Evolutionary conservation across 2,113 vertebrate genomes (phyloP), one percentile per base, ranked within the genome.

Genomic region (Gymnarchus niloticus): DNA sequence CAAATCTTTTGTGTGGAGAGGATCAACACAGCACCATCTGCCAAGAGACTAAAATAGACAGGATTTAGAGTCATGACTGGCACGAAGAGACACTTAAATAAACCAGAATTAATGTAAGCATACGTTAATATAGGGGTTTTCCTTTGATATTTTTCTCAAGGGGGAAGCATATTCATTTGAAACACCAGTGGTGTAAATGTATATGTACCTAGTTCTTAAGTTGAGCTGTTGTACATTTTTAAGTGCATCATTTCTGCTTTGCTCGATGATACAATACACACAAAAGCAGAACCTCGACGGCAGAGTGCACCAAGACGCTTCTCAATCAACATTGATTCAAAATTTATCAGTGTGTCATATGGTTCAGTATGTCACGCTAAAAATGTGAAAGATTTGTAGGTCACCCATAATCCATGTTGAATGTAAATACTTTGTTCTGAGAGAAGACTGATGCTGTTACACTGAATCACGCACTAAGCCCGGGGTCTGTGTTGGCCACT

Each of bases 351-450:
- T 25, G 57, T 89, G 83, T 87, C 25, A 56, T 52, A 83, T 56
- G 57, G 59, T 85, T 85, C 87, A 90, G 90, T 86, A 78, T 86
- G 56, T 88, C 77, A 86, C 82, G 90, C 88, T 91, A 87, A 91
- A 48, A 88, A 84, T 85, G 84, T 84, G 90, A 87, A 83, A 69
- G 77, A 90, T 88, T 89, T 90, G 37, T n/a, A 69, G 8, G 65
- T 51, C 85, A 91, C 90, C 92, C 88, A 88, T 84, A 89, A 90
- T 90, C 37, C 52, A 57, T 48, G 59, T 84, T n/a, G 88, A 88
- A 87, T 83, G n/a, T 57, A 89, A 84, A 49, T 1, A 81, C 90
- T 86, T 87, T 14, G 52, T 89, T 77, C 84, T 54, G 59, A 82
- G 85, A 86, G 84, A 85, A 61, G 76, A 83, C 57, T 90, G 84